Evolutionary conservation across 1,140 invertebrate genomes (phyloP).

Genomic region (Hetaerina americana): DNA sequence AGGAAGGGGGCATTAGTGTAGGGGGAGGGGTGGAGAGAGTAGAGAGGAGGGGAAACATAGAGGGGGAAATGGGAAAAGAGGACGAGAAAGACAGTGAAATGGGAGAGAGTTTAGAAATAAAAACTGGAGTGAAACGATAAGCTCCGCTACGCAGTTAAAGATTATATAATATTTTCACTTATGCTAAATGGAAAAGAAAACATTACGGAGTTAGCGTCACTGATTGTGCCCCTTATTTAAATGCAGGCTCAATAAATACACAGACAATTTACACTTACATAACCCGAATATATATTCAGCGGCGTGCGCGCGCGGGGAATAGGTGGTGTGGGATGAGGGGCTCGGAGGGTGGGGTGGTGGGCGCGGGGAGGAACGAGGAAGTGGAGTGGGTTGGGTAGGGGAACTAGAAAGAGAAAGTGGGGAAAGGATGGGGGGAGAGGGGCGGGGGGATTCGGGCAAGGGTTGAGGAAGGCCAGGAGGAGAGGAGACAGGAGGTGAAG

Average conservation of each 20-base stretch:
- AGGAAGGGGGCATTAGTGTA: too few species aligned
- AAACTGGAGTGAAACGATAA: background rate
- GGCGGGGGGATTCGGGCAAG: background rate
- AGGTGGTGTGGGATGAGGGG: too few species aligned
- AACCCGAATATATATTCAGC: background rate
- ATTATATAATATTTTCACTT: constrained; percentile 1
- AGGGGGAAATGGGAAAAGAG: too few species aligned
- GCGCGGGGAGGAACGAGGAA: too few species aligned
- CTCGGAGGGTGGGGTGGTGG: too few species aligned
- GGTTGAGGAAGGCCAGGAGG: too few species aligned
- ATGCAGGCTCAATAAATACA: background rate
- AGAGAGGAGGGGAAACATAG: too few species aligned
- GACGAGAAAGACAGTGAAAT: too few species aligned
- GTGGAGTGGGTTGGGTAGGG: background rate
- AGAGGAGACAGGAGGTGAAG: background rate
- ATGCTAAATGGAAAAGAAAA: background rate
- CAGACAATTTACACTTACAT: background rate
- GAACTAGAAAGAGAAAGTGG: background rate
- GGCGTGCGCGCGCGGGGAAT: background rate
- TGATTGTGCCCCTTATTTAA: background rate
- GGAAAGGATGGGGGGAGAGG: background rate
- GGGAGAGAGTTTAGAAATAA: background rate
- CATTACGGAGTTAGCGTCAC: background rate
- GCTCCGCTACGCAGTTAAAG: background rate
- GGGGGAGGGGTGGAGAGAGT: too few species aligned